Evolutionary conservation across 2,888 invertebrate genomes (phyloP), one percentile per base, ranked within the genome.

Genomic region (Hydroisotoma schaefferi): DNA sequence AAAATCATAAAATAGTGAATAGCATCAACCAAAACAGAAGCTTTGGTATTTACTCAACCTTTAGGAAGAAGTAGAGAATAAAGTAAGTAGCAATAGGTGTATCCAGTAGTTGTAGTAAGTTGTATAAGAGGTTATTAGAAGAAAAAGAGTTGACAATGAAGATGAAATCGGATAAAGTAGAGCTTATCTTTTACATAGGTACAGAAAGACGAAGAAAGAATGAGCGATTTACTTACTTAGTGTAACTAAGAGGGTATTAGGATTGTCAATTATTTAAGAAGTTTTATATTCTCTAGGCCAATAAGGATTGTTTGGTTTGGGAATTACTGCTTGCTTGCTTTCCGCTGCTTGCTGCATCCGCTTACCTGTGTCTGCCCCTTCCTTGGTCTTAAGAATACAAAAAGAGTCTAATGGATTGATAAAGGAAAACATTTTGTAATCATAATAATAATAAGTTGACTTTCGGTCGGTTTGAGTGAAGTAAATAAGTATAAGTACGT

Each of bases 251-350:
- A 29, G 20, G 37, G 51, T 52, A 52, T 52, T 52, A 52, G 33
- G 51, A 52, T 52, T 58, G 52, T 58, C 57, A 58, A 58, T 58
- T 58, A 58, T 58, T 58, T 58, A 58, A 58, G 57, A 58, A 52
- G 51, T 52, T 58, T 46, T 58, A 40, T 20, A 22, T 33, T 6
- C 22, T 15, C 51, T 15, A 37, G 18, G 51, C 51, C 51, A 49
- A 49, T 49, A 18, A 49, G 27, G 28, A 52, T 52, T 52, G 51
- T 52, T 52, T 52, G 51, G 51, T 15, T 52, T 37, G 4, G 51
- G 51, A 52, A 52, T 52, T 52, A 52, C 40, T 40, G n/a, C n/a
- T n/a, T n/a, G n/a, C n/a, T n/a, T n/a, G n/a, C 5, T 18, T 20
- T 33, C 33, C 33, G 33, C 8, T 8, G 15, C 8, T 33, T 33